Evolutionary conservation across 2,797 vertebrate species (phyloP).

Genomic region (Fringilla coelebs): DNA sequence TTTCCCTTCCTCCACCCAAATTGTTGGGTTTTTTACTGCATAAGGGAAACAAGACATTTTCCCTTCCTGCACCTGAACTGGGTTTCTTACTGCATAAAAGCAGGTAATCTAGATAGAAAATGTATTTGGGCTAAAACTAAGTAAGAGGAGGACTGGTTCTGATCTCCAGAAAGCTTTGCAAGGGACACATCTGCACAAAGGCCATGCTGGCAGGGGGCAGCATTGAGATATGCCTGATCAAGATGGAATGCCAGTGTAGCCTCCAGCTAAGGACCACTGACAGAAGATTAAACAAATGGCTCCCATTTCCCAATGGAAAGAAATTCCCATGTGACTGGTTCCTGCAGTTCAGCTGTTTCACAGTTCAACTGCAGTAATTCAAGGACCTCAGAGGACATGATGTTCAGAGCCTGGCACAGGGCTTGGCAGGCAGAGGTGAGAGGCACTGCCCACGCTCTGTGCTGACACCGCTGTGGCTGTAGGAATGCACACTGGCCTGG

Average conservation of each 20-base stretch:
- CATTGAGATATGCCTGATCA: not conserved
- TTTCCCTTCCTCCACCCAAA: not conserved
- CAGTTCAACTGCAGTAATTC: not conserved
- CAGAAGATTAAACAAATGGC: not conserved
- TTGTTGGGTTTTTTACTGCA: accelerated
- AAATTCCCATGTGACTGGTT: not conserved
- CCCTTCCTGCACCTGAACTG: not conserved
- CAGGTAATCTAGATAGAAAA: not conserved
- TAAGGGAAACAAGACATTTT: not conserved
- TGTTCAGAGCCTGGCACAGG: not conserved
- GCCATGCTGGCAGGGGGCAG: not conserved
- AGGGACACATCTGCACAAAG: not conserved
- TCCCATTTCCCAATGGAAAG: not conserved
- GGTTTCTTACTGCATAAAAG: not conserved
- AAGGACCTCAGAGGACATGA: not conserved
- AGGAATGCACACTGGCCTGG: accelerated
- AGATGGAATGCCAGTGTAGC: not conserved
- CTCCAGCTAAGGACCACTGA: not conserved
- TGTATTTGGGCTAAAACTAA: not conserved
- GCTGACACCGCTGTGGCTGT: not conserved
- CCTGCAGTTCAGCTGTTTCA: not conserved
- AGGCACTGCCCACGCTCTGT: not conserved
- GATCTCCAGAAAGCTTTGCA: not conserved
- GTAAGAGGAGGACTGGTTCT: not conserved
- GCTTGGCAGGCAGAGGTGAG: not conserved